Evolutionary conservation across 2,888 invertebrate genomes (phyloP).

Genomic region (Drosophila rellima): DNA sequence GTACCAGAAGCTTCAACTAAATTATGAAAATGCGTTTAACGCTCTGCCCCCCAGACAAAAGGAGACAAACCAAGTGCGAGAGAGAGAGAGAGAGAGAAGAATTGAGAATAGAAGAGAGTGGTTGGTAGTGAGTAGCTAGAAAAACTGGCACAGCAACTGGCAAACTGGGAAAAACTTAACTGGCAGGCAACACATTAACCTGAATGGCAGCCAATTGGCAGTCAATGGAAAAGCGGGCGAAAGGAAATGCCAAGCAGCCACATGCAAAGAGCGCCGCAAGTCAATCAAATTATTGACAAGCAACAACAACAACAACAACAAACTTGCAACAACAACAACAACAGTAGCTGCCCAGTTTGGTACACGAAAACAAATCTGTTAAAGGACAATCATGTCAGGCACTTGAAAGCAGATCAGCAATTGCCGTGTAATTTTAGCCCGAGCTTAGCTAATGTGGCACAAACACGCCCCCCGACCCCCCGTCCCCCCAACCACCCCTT

Average conservation of each 20-base stretch:
- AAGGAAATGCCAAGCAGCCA: slow-evolving; percentile 50
- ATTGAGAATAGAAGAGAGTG: neutral
- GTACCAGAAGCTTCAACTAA: slow-evolving; percentile 55
- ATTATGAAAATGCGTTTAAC: slow-evolving; percentile 78
- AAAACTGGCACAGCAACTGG: slow-evolving; percentile 68
- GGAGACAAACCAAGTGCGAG: neutral
- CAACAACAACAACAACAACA: slow-evolving; percentile 19
- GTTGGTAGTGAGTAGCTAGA: slow-evolving; percentile 29
- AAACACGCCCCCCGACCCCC: slow-evolving; percentile 10
- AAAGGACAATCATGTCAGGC: slow-evolving; percentile 72
- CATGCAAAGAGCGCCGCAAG: slow-evolving; percentile 76
- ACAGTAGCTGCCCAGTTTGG: slow-evolving; percentile 47
- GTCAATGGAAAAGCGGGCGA: slow-evolving; percentile 59
- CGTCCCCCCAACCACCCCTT: too few relatives aligned
- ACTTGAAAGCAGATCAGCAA: slow-evolving; percentile 59
- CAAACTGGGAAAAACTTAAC: slow-evolving; percentile 31
- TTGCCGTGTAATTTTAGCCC: slow-evolving; percentile 42
- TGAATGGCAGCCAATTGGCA: slow-evolving; percentile 73
- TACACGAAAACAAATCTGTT: slow-evolving; percentile 62
- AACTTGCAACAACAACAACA: slow-evolving; percentile 21
- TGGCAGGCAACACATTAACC: slow-evolving; percentile 72
- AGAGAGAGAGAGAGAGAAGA: neutral
- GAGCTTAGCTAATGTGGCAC: slow-evolving; percentile 64
- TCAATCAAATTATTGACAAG: slow-evolving; percentile 79
- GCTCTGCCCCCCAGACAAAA: slow-evolving; percentile 14